These are phyloP conservation scores for Gymnodraco acuticeps DNA, from an alignment of 2,797 vertebrate genomes.

Conservation along the genomic window DNA sequence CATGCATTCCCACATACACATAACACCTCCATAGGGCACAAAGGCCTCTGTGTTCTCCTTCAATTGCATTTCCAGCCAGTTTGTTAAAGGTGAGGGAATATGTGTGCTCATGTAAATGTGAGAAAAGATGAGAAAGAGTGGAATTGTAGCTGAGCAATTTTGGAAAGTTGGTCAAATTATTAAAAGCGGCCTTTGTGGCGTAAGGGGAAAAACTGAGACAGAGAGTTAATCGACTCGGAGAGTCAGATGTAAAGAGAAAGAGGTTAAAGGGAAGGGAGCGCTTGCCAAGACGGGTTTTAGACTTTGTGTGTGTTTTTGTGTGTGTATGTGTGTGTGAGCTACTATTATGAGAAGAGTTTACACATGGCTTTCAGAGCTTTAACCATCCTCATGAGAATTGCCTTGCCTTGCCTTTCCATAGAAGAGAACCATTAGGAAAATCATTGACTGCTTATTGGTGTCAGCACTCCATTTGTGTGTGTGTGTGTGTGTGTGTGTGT, in stretches of 20 bases:
- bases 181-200: conserved; percentile 12
- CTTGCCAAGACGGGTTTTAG: conserved; percentile 49
- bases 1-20: conserved; percentile 3
- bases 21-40: conserved; percentile 15
- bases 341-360: conserved; percentile 39
- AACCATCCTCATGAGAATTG: conserved; percentile 74
- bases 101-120: neutral
- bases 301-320: conserved; percentile 16
- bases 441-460: conserved; percentile 77
- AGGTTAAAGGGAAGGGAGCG: conserved; percentile 38
- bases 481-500: conserved; percentile 37
- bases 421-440: conserved; percentile 75
- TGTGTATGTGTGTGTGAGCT: conserved; percentile 16
- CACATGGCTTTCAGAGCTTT: conserved; percentile 62
- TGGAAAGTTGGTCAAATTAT: conserved; percentile 22
- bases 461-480: conserved; percentile 63
- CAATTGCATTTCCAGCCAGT: neutral
- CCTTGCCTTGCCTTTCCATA: conserved; percentile 71
- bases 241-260: conserved; percentile 48
- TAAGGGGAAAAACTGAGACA: conserved; percentile 14
- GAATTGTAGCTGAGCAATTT: conserved; percentile 11
- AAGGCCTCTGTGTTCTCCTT: conserved; percentile 42
- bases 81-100: conserved; percentile 37
- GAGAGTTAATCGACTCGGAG: conserved; percentile 39
- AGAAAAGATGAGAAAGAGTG: neutral